These are phyloP conservation scores for Charina bottae DNA, from an alignment of 2,113 vertebrate species.

Conservation along the genomic window DNA sequence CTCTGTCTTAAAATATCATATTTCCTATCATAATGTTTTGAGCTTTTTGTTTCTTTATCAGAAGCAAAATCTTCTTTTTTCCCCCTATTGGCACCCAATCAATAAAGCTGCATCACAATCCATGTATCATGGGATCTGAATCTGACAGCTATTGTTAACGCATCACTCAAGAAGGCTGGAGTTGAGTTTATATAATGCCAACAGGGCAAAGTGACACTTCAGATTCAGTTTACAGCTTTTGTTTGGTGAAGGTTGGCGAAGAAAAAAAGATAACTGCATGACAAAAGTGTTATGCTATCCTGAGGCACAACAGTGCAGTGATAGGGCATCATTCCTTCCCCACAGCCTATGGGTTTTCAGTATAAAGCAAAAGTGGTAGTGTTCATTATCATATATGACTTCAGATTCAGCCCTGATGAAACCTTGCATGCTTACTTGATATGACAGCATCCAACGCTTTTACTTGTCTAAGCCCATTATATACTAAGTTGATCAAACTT, in stretches of 20 bases:
- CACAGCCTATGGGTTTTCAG: not conserved
- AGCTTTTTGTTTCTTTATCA: not conserved
- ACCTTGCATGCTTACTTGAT: not conserved
- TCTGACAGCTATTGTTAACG: constrained; percentile 27
- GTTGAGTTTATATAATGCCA: constrained; percentile 8
- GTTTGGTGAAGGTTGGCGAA: constrained; percentile 8
- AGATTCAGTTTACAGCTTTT: constrained; percentile 2
- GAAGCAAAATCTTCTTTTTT: not conserved
- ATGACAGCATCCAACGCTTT: not conserved
- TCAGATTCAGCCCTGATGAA: not conserved
- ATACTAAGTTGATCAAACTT: not conserved
- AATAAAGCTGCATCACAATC: not conserved
- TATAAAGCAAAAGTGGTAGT: not conserved
- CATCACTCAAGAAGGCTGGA: constrained; percentile 13
- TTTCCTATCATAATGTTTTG: not conserved
- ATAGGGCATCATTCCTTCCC: not conserved
- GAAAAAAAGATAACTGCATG: not conserved
- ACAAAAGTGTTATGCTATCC: constrained; percentile 14
- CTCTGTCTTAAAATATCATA: not conserved
- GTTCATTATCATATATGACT: not conserved
- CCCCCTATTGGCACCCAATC: not conserved
- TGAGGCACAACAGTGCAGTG: not conserved
- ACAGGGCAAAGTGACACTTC: constrained; percentile 8
- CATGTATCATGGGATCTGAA: constrained; percentile 16
- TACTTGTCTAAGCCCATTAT: not conserved